These are phyloP conservation scores for Acrossocheilus wenchowensis DNA, from an alignment of 2,797 vertebrate genomes.

Conservation along the genomic window DNA sequence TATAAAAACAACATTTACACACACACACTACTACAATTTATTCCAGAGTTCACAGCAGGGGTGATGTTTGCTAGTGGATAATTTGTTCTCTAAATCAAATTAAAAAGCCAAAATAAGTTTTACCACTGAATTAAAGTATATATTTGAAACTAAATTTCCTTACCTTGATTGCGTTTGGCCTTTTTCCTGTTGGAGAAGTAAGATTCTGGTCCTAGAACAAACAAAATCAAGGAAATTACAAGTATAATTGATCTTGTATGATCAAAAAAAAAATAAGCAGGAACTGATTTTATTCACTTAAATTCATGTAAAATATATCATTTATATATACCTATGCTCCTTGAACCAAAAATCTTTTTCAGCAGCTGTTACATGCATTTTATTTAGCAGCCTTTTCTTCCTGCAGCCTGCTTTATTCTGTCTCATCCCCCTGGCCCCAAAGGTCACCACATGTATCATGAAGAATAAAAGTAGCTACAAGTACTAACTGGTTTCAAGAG, in stretches of 20 bases:
- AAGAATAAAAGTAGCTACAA: conserved; percentile 24
- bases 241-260: background rate
- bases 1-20: background rate
- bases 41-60: background rate
- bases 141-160: conserved; percentile 14
- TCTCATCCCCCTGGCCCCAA: conserved; percentile 30
- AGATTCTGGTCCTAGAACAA: conserved; percentile 64
- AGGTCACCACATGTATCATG: conserved; percentile 44
- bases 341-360: background rate
- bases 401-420: background rate
- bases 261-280: background rate
- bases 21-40: background rate
- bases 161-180: conserved; percentile 73
- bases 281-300: background rate
- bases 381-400: conserved; percentile 7
- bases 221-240: conserved; percentile 13
- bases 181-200: conserved; percentile 62
- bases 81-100: background rate
- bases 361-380: background rate
- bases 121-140: background rate
- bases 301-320: background rate
- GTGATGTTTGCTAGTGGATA: conserved; percentile 14
- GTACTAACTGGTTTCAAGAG: conserved; percentile 75
- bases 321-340: background rate
- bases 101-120: background rate